phyloP scores from a whole-genome alignment of 1,140 invertebrate species.

The Pseudomyrmex concolor region DNA sequence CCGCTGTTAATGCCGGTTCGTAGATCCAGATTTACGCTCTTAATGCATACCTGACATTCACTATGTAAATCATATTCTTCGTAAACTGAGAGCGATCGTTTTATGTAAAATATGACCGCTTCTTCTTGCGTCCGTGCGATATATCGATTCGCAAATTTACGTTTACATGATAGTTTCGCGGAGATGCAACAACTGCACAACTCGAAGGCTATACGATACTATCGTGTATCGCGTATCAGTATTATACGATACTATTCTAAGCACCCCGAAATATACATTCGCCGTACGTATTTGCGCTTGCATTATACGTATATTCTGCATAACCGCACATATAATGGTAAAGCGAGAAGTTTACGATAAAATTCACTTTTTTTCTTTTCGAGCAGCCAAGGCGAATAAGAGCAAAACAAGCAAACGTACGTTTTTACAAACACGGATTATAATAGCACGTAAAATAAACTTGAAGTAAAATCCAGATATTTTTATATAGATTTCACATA shows the following conservation, averaged over 20 bases:
- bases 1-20: constrained; percentile 34
- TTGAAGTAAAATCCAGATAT: no score
- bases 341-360: neutral
- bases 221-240: constrained; percentile 15
- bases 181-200: neutral
- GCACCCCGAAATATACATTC: neutral
- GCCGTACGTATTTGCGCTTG: neutral
- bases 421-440: no score
- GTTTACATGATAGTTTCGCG: constrained; percentile 35
- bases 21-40: constrained; percentile 46
- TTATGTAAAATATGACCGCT: constrained; percentile 33
- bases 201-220: constrained; percentile 5
- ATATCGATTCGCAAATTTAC: constrained; percentile 59
- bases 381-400: no score
- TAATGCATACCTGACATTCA: constrained; percentile 51
- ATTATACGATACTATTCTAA: constrained; percentile 25
- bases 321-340: neutral
- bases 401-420: no score
- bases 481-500: no score
- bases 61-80: constrained; percentile 44
- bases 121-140: constrained; percentile 47
- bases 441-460: no score
- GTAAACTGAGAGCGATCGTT: constrained; percentile 33
- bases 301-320: constrained; percentile 14
- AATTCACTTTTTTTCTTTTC: neutral